Base-by-base conservation (phyloP, 2,888 invertebrate species). In the Heterodera filipjevi region DNA sequence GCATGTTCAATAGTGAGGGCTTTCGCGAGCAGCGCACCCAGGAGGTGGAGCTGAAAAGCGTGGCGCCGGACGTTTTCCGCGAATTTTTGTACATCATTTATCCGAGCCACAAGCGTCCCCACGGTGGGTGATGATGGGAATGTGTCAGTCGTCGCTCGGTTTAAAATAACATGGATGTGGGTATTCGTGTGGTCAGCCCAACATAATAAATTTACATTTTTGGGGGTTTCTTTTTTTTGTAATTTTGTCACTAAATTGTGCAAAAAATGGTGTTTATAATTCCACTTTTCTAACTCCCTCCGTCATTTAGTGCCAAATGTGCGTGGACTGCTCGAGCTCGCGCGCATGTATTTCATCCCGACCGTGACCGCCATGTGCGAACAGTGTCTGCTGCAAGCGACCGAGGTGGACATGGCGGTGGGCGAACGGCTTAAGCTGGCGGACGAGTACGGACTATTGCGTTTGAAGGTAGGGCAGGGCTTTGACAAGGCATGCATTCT, bases 341-440 rank as follows among this genome's bases (percentile, higher is more conserved):
- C 75, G 30, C 75, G 75, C 46, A 75, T 75, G 75, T 75, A 30
- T 27, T 75, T 75, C 46, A 68, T 75, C 3, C 75, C 75, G 30
- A 75, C 46, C 32, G 46, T 75, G 19, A 75, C 75, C 3, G 75
- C 33, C 32, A 22, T 64, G 22, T 75, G 75, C 53, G 75, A 75
- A 22, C 75, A 75, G 16, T 59, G 75, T 33, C 30, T 75, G 68
- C 46, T 75, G 66, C 22, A 44, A 27, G 59, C 64, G 8, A 32
- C 30, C 3, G 75, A 75, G 22, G 33, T 33, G 19, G 75, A 75
- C 32, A 59, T 75, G 75, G 12, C 64, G 30, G 22, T 75, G 19
- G 75, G 75, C 19, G 75, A 75, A n/a, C 64, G 75, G 8, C 75
- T 75, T 32, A 75, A 64, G 46, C 30, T 75, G 66, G 75, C 75